Evolutionary conservation across 2,113 vertebrate genomes (phyloP).

Genomic region (Amphilophus citrinellus): DNA sequence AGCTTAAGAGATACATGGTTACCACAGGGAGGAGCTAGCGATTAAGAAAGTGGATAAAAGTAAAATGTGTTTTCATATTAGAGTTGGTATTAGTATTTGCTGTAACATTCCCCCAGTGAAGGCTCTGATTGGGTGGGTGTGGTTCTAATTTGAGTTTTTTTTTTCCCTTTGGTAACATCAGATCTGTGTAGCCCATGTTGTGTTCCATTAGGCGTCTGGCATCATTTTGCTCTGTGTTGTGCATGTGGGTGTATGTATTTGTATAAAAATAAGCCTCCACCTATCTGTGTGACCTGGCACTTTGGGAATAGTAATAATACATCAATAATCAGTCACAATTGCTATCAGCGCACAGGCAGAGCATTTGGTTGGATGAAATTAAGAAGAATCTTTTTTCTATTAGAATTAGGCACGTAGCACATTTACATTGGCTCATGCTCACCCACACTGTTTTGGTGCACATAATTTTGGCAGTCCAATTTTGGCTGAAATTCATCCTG

Average conservation of each 20-base stretch:
- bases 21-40: constrained; percentile 33
- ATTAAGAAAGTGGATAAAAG: constrained; percentile 17
- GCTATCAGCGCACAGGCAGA: constrained; percentile 31
- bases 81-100: constrained; percentile 28
- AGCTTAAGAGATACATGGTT: constrained; percentile 3
- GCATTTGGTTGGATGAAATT: constrained; percentile 65
- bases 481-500: constrained; percentile 39
- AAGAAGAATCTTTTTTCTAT: constrained; percentile 45
- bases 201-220: constrained; percentile 72
- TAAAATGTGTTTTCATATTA: constrained; percentile 38
- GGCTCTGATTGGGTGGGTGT: constrained; percentile 56
- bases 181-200: constrained; percentile 49
- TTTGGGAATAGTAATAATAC: constrained; percentile 75
- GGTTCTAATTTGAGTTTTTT: constrained; percentile 62
- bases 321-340: constrained; percentile 80
- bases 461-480: constrained; percentile 38
- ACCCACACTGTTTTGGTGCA: constrained; percentile 42
- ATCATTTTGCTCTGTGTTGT: constrained; percentile 45
- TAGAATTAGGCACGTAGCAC: constrained; percentile 38
- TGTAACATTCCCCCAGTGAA: constrained; percentile 25
- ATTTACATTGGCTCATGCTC: constrained; percentile 24
- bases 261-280: constrained; percentile 56
- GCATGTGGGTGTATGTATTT: constrained; percentile 49
- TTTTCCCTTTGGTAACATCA: constrained; percentile 54
- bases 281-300: constrained; percentile 70